phyloP scores from a whole-genome alignment of 2,797 vertebrate genomes.

The Synanceia verrucosa region DNA sequence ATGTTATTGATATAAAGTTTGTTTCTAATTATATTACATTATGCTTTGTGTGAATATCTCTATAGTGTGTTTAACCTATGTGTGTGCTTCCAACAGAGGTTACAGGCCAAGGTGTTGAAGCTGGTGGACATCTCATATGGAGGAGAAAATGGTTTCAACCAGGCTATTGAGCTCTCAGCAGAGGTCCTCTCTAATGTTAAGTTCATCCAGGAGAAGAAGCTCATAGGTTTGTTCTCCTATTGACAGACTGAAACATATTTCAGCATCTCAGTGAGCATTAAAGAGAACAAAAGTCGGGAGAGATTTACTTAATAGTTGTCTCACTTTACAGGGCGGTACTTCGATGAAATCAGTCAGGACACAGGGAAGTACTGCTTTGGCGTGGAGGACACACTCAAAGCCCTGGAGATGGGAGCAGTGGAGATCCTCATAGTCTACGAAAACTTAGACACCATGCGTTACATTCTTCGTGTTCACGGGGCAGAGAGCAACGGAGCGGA shows the following conservation, averaged over 20 bases:
- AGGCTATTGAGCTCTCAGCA: conserved; percentile 98
- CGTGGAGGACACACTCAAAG: conserved; percentile 98
- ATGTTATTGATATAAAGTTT: neutral
- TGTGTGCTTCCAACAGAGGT: conserved; percentile 80
- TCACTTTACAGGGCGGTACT: conserved; percentile 90
- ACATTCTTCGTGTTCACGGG: conserved; percentile 95
- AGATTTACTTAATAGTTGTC: conserved; percentile 6
- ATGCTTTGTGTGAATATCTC: neutral
- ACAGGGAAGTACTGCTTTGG: conserved; percentile 99
- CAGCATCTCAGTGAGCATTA: neutral
- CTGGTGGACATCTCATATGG: conserved; percentile 99
- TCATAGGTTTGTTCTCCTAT: conserved; percentile 86
- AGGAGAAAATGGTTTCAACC: conserved; percentile 99
- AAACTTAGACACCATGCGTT: conserved; percentile 99
- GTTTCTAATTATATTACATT: neutral
- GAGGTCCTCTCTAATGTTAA: conserved; percentile 99
- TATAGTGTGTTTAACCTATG: neutral
- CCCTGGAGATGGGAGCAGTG: conserved; percentile 98
- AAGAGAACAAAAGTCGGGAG: neutral
- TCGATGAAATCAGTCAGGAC: conserved; percentile 99
- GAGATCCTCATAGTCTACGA: conserved; percentile 99
- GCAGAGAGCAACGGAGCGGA: conserved; percentile 87
- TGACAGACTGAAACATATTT: neutral
- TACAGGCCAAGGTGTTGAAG: conserved; percentile 99
- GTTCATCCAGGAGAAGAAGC: conserved; percentile 99